These are phyloP conservation scores for Drosophila fuyamai DNA, from an alignment of 1,140 invertebrate species.

Conservation along the genomic window DNA sequence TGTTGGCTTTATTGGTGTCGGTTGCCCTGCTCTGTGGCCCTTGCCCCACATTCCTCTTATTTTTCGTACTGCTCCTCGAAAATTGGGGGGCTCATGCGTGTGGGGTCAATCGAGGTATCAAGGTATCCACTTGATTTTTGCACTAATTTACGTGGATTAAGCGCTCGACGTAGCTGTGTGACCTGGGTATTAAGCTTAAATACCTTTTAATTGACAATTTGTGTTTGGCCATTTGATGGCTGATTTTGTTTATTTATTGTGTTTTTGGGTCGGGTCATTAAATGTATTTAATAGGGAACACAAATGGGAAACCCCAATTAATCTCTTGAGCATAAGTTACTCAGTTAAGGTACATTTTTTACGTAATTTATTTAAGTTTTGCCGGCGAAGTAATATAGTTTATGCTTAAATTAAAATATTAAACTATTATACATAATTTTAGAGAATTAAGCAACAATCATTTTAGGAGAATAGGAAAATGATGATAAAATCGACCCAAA, in stretches of 20 bases:
- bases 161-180: slow-evolving; percentile 42
- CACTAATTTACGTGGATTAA: slow-evolving; percentile 83
- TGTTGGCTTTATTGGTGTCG: slow-evolving; percentile 83
- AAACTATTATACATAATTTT: not conserved
- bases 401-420: not conserved
- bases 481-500: too few species aligned
- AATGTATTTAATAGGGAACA: slow-evolving; percentile 16
- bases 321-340: slow-evolving; percentile 14
- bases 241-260: slow-evolving; percentile 74
- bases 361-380: not conserved
- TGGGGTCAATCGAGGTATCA: slow-evolving; percentile 6
- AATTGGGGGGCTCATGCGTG: slow-evolving; percentile 21
- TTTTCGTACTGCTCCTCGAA: not conserved
- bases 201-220: slow-evolving; percentile 84
- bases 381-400: not conserved
- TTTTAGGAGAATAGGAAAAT: too few species aligned
- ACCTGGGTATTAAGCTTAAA: slow-evolving; percentile 82
- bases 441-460: too few species aligned
- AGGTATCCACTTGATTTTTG: slow-evolving; percentile 83
- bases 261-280: slow-evolving; percentile 14
- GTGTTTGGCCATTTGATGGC: slow-evolving; percentile 64
- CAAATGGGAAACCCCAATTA: slow-evolving; percentile 10
- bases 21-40: slow-evolving; percentile 58
- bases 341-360: not conserved
- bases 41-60: not conserved